Conservation (phyloP, 2,113 vertebrate genomes). For the Tamias sibiricus region DNA sequence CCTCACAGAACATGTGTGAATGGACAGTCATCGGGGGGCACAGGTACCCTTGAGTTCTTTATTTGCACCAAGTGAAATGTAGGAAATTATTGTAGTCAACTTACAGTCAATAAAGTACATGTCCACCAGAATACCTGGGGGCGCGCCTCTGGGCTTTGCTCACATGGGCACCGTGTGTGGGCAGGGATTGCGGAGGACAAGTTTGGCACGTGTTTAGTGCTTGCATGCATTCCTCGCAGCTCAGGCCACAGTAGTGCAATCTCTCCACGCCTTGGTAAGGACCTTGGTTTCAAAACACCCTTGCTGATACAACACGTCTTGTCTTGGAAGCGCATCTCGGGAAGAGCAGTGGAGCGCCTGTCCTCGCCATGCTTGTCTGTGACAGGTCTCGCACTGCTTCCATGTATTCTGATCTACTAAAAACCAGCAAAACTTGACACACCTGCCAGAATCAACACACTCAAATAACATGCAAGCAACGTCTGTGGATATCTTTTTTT, state of each 20-base stretch:
- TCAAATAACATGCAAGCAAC: slow-evolving; percentile 65
- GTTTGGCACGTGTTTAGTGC: slow-evolving; percentile 76
- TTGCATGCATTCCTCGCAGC: slow-evolving; percentile 53
- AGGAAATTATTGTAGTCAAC: slow-evolving; percentile 70
- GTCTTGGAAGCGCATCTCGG: neutral
- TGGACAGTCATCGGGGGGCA: neutral
- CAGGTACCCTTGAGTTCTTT: slow-evolving; percentile 41
- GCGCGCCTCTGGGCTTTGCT: neutral
- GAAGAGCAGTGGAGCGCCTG: neutral
- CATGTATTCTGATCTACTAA: slow-evolving; percentile 57
- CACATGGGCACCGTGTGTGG: neutral
- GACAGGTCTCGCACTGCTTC: neutral
- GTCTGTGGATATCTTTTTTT: slow-evolving; percentile 41
- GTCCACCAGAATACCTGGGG: neutral
- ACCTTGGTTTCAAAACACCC: slow-evolving; percentile 29
- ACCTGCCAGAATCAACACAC: slow-evolving; percentile 73
- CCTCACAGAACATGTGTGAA: neutral
- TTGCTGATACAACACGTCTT: neutral
- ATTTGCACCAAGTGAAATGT: slow-evolving; percentile 79
- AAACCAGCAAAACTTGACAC: slow-evolving; percentile 77
- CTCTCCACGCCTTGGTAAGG: neutral
- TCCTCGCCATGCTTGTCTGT: neutral
- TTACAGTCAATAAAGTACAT: slow-evolving; percentile 45
- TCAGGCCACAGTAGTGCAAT: neutral
- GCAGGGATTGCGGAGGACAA: neutral